Evolutionary conservation across 2,113 vertebrate genomes (phyloP).

Genomic region (Actenoides lindsayi): DNA sequence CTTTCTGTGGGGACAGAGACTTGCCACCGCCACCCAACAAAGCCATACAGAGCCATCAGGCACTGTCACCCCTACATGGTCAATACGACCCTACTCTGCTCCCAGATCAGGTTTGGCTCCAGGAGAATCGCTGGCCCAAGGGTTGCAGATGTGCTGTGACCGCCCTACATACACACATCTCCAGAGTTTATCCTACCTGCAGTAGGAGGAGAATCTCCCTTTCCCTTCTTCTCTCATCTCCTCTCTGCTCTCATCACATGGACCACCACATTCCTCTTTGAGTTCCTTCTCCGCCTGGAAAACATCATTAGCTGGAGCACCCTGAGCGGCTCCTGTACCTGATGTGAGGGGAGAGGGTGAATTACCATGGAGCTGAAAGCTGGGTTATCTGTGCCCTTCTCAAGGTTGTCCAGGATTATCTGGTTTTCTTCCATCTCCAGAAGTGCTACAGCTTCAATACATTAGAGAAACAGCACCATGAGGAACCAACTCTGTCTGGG

Average conservation of each 20-base stretch:
- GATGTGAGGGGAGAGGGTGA: accelerated
- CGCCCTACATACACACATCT: not conserved
- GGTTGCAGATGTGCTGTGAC: not conserved
- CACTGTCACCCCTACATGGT: not conserved
- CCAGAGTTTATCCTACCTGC: constrained; percentile 21
- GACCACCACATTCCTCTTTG: not conserved
- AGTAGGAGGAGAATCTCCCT: not conserved
- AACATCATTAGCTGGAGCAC: not conserved
- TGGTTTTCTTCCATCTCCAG: constrained; percentile 38
- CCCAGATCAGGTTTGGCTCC: not conserved
- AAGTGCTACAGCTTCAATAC: not conserved
- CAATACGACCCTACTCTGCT: not conserved
- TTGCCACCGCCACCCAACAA: not conserved
- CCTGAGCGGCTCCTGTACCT: not conserved
- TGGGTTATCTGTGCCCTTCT: constrained; percentile 10
- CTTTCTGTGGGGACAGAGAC: not conserved
- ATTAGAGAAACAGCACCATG: not conserved
- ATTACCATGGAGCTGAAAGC: not conserved
- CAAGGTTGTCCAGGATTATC: not conserved
- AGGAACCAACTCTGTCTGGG: not conserved
- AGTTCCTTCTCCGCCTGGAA: constrained; percentile 34
- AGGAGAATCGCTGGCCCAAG: not conserved
- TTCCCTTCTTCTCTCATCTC: not conserved
- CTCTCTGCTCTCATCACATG: not conserved
- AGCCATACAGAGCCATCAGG: not conserved